Evolutionary conservation across 2,113 vertebrate genomes (phyloP), one percentile per base, ranked within the genome.

Genomic region (Pachycephala philippinensis): DNA sequence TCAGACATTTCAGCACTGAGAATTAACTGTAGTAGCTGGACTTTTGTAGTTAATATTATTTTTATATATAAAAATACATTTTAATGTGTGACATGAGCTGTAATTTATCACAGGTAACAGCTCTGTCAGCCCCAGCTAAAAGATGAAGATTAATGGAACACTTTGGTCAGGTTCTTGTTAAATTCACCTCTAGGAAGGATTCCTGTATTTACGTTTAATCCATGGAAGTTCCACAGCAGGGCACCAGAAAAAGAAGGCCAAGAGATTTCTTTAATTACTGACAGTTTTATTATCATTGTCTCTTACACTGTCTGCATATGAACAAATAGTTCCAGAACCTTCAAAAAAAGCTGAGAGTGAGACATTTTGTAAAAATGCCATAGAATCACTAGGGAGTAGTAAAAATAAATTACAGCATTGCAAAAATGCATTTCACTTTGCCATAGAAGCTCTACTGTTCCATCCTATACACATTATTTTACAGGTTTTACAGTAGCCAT

Each of bases 361-460:
- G 89, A 76, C 94, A 65, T 94, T 89, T 96, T 92, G 71, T 72
- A 87, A 96, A 94, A 97, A 97, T 92, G 94, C 92, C 95, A 77
- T 83, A 68, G 88, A 65, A 76, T 93, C 75, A 86, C 89, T 40
- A 54, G 56, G 80, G 72, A 96, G 95, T 97, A 97, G 49, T 96
- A 97, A 97, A 97, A 97, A 97, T 97, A 97, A 97, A 95, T 97
- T 96, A 95, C 89, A 87, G 59, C 91, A 91, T 95, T 85, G 80
- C 95, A 72, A 91, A 84, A 97, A 96, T 68, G 94, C 96, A 91
- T 96, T 94, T 97, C 93, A 96, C 88, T 97, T 96, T 97, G 91
- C 95, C 93, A 95, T 94, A 96, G 94, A 95, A 97, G 97, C 96
- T 98, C 95, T 98, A 60, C 97, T 94, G 59, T 86, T 96, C 89